phyloP scores from a whole-genome alignment of 2,113 vertebrate species.

The Dasyurus viverrinus region DNA sequence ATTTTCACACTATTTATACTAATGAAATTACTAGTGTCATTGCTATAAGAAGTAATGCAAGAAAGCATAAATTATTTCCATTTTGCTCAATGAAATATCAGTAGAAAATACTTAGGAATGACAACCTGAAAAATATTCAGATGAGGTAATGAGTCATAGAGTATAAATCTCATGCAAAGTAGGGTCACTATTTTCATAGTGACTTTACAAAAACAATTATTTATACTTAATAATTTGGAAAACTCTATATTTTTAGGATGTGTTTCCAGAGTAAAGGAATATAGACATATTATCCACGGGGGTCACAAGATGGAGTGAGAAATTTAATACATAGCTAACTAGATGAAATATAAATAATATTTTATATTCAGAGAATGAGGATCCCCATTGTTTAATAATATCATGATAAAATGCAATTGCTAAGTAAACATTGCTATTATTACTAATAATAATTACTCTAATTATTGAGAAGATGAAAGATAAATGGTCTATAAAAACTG shows the following conservation, averaged over 20 bases:
- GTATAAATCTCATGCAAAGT: constrained; percentile 16
- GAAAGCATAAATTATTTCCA: constrained; percentile 22
- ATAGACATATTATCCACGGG: background rate
- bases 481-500: background rate
- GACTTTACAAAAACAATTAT: constrained; percentile 44
- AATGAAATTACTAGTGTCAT: constrained; percentile 21
- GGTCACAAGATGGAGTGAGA: background rate
- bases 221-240: constrained; percentile 43
- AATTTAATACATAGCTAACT: constrained; percentile 11
- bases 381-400: background rate
- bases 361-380: constrained; percentile 19
- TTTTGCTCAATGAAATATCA: background rate
- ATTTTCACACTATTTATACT: constrained; percentile 17
- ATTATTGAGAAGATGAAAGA: background rate
- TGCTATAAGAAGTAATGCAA: background rate
- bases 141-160: constrained; percentile 25
- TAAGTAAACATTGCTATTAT: background rate
- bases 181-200: background rate
- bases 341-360: constrained; percentile 15
- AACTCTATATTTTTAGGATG: constrained; percentile 44
- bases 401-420: background rate
- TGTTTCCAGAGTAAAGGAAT: constrained; percentile 36
- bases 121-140: constrained; percentile 23
- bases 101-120: constrained; percentile 51
- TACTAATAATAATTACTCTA: background rate